Evolutionary conservation across 2,113 vertebrate species (phyloP).

Genomic region (Tenrec ecaudatus): DNA sequence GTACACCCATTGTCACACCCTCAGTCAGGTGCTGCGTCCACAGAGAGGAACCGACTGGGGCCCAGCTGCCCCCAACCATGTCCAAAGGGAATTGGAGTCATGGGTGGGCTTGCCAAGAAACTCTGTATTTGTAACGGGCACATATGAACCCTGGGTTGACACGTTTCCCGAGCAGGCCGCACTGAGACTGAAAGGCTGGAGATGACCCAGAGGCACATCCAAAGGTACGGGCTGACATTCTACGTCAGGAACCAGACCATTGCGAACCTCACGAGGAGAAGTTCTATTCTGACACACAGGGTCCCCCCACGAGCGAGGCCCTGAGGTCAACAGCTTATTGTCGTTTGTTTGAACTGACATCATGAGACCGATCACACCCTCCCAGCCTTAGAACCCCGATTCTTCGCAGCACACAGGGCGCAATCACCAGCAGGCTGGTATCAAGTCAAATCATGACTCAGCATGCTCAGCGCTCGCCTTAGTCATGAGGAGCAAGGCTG

Average conservation of each 20-base stretch:
- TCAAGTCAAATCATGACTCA: neutral
- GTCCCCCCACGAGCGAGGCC: neutral
- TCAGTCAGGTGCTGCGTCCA: neutral
- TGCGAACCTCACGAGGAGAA: neutral
- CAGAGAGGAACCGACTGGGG: neutral
- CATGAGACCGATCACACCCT: neutral
- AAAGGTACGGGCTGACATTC: neutral
- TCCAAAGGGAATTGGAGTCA: neutral
- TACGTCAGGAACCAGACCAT: neutral
- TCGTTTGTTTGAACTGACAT: neutral
- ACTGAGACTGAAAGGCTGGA: neutral
- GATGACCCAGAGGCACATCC: neutral
- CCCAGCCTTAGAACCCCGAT: neutral
- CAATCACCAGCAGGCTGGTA: neutral
- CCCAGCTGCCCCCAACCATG: fast-evolving
- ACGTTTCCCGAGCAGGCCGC: neutral
- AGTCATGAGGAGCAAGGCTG: neutral
- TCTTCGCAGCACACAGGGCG: neutral
- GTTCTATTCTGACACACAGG: neutral
- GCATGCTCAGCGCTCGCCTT: neutral
- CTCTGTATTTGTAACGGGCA: neutral
- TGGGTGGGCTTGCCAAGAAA: neutral
- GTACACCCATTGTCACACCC: neutral
- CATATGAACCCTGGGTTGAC: neutral
- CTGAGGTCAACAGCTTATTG: neutral